Evolutionary conservation across 2,113 vertebrate species (phyloP).

Genomic region (Seriola rivoliana): DNA sequence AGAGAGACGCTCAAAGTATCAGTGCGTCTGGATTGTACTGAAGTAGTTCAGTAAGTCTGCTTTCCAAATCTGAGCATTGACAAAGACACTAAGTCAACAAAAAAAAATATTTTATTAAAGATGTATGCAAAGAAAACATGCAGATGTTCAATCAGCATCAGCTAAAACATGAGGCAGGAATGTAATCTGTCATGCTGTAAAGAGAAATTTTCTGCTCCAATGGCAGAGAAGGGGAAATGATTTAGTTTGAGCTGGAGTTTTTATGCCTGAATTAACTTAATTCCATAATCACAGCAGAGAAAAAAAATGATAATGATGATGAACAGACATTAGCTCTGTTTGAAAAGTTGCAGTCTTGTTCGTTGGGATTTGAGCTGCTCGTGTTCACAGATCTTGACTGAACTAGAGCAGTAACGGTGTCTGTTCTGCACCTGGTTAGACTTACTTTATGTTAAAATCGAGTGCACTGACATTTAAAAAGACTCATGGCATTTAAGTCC

Average conservation of each 20-base stretch:
- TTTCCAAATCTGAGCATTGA: background rate
- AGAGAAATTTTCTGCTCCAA: constrained; percentile 52
- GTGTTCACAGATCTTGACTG: background rate
- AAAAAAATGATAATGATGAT: background rate
- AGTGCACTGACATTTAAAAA: constrained; percentile 70
- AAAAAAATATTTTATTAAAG: constrained; percentile 12
- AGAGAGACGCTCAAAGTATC: background rate
- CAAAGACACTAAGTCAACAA: background rate
- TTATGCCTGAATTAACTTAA: constrained; percentile 46
- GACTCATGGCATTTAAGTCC: constrained; percentile 66
- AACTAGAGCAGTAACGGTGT: constrained; percentile 15
- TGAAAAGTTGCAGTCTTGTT: constrained; percentile 24
- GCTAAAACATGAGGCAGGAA: constrained; percentile 23
- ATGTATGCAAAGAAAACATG: constrained; percentile 6
- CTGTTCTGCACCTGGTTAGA: constrained; percentile 41
- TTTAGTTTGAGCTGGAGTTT: constrained; percentile 39
- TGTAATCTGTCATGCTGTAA: constrained; percentile 34
- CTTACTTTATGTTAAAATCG: constrained; percentile 40
- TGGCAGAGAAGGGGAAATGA: constrained; percentile 16
- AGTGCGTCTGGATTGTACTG: background rate
- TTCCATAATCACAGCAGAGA: constrained; percentile 36
- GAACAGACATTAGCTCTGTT: background rate
- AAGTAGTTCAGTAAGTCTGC: background rate
- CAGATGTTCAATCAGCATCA: constrained; percentile 32
- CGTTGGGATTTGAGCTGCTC: constrained; percentile 1